A percentile compares a stretch with the other conserved stretches of the same genome.
Evolutionary conservation across 2,113 vertebrate species (phyloP).

Genomic region (Callospermophilus lateralis): DNA sequence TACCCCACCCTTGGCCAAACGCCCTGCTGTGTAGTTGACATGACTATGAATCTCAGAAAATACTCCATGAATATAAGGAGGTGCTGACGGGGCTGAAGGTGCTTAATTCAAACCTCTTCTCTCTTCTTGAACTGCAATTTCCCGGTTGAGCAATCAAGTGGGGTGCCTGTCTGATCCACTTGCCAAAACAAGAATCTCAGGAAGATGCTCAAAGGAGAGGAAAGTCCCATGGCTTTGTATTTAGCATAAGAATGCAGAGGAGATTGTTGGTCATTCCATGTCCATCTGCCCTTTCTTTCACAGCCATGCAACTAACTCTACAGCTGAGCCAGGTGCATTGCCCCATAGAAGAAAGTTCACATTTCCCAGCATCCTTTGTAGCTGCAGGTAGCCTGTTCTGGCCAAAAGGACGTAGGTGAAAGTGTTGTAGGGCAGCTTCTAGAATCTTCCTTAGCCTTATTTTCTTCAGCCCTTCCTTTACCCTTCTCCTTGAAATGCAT

Average conservation of each 20-base stretch:
- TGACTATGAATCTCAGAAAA: not conserved
- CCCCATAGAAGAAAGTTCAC: not conserved
- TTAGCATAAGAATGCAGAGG: not conserved
- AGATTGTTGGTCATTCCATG: not conserved
- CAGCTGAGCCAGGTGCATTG: not conserved
- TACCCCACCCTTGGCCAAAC: not conserved
- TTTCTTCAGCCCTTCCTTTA: not conserved
- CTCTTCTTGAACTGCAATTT: conserved; percentile 1
- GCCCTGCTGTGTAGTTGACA: not conserved
- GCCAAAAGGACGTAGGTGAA: not conserved
- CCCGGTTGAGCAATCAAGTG: conserved; percentile 36
- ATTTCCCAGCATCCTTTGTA: not conserved
- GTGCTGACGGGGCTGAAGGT: not conserved
- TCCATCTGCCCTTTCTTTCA: not conserved
- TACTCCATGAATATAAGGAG: not conserved
- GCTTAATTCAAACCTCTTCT: not conserved
- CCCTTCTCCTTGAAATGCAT: not conserved
- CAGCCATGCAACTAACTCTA: not conserved
- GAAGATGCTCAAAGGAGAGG: not conserved
- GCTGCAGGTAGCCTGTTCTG: not conserved
- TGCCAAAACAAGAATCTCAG: conserved; percentile 36
- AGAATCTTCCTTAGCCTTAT: conserved; percentile 41
- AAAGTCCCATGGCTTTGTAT: not conserved
- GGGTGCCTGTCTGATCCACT: not conserved
- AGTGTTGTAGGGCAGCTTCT: not conserved